A percentile compares a stretch with the other conserved stretches of the same genome.
These are phyloP conservation scores for Gavialis gangeticus DNA, from an alignment of 2,113 vertebrate species.

Conservation along the genomic window DNA sequence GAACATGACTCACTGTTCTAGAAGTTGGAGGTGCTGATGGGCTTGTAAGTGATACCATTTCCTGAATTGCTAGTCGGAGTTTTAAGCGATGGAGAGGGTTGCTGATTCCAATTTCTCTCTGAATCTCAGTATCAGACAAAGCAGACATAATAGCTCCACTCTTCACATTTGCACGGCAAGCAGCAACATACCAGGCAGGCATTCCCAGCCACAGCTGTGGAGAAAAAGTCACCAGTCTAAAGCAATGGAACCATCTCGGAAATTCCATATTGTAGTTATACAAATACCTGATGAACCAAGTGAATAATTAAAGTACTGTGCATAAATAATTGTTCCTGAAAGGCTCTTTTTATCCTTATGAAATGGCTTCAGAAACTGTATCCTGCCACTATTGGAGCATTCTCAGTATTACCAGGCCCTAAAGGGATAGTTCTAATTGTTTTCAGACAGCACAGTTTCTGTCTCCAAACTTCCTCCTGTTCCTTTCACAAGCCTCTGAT, in stretches of 20 bases:
- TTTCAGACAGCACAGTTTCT: neutral
- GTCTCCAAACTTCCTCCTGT: neutral
- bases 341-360: accelerated
- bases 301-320: neutral
- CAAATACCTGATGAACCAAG: neutral
- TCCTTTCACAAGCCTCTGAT: neutral
- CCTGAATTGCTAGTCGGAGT: slow-evolving; percentile 96
- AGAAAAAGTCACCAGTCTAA: neutral
- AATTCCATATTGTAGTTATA: neutral
- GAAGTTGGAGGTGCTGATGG: slow-evolving; percentile 97
- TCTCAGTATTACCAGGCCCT: neutral
- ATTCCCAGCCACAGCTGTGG: slow-evolving; percentile 95
- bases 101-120: slow-evolving; percentile 98
- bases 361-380: neutral
- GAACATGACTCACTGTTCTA: slow-evolving; percentile 91
- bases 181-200: slow-evolving; percentile 99
- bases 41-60: slow-evolving; percentile 98
- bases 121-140: slow-evolving; percentile 97
- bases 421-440: neutral
- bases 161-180: slow-evolving; percentile 97
- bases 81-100: slow-evolving; percentile 97
- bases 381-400: neutral
- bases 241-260: neutral
- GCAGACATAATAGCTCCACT: slow-evolving; percentile 99
- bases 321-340: neutral